Evolutionary conservation across 53 echinoderm and acorn worm species (phyloP).

Genomic region (Arbacia lixula): DNA sequence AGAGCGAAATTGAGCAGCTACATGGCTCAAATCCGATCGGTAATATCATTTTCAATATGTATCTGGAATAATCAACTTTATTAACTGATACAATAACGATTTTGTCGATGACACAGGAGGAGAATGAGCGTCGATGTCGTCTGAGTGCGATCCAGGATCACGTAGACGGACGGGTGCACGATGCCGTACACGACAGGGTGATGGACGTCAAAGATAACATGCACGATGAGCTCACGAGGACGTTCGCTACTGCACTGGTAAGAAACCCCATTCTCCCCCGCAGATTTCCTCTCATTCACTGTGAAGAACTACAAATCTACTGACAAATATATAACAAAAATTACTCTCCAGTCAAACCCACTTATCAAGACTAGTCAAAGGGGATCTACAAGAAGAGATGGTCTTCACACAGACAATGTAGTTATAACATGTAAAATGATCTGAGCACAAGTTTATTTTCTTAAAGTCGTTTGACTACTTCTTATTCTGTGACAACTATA

Average conservation of each 20-base stretch:
- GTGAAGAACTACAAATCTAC: too few species aligned
- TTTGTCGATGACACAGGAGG: slow-evolving; percentile 66
- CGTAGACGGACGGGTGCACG: slow-evolving; percentile 65
- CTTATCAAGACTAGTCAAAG: too few species aligned
- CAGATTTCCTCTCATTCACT: too few species aligned
- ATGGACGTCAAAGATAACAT: slow-evolving; percentile 67
- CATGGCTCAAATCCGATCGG: not conserved
- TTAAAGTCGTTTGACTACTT: too few species aligned
- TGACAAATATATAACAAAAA: too few species aligned
- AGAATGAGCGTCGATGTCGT: slow-evolving; percentile 84
- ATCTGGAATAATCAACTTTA: not conserved
- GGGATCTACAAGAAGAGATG: too few species aligned
- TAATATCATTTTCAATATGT: not conserved
- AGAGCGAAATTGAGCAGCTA: not conserved
- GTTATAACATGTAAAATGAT: too few species aligned
- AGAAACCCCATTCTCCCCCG: too few species aligned
- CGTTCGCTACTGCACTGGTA: slow-evolving; percentile 83
- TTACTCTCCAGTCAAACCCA: too few species aligned
- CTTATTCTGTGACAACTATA: too few species aligned
- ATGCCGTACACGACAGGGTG: slow-evolving; percentile 28
- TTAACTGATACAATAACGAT: not conserved
- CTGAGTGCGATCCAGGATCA: slow-evolving; percentile 51
- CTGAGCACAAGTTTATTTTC: too few species aligned
- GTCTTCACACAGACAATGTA: too few species aligned
- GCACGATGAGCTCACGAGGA: slow-evolving; percentile 80